Evolutionary conservation across 64 coral and sea anemone species (phyloP), one percentile per base, ranked within the genome.

Genomic region (Actinia tenebrosa): DNA sequence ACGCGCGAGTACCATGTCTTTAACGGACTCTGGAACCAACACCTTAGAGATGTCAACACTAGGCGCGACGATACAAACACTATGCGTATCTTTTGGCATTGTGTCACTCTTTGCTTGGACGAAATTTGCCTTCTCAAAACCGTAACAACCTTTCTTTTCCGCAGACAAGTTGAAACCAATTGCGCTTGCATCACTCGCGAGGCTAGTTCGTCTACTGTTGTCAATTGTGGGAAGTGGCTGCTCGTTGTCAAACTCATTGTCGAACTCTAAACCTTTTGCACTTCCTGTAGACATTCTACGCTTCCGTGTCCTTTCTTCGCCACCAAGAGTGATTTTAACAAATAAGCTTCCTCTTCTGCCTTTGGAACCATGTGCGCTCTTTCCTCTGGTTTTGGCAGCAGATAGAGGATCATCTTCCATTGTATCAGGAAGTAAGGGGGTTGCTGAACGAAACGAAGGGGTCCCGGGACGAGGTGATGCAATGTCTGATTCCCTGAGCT

Each of bases 1-100:
- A 0, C 97, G 80, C 23, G 97, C 93, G 26, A 99, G 86, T 7
- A 99, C 97, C 97, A 99, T 99, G 43, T 99, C 97, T 50, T 94
- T 94, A 5, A 99, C 90, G 44, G 97, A 99, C 15, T 95, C 97
- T 79, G 97, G 97, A 26, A 99, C 93, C 3, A 94, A 56, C 7
- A 99, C 86, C 44, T 91, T 95, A 16, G 97, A 88, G 37, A 99
- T 45, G 22, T 99, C 90, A 22, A 95, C 87, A 43, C 89, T 93
- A 18, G 97, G 97, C 23, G 80, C 87, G 22, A 99, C 58, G 60
- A 99, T 95, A 66, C 97, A 99, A 7, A 95, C 93, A 7, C 88
- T 95, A 3, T 88, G 64, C 13, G 93, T 95, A 84, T 99, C 88
- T 0, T 87, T 75, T 1, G 91, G 90, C 93, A 99, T 95, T 7